These are phyloP conservation scores for Euproctis similis DNA, from an alignment of 2,888 invertebrate species.

Conservation along the genomic window DNA sequence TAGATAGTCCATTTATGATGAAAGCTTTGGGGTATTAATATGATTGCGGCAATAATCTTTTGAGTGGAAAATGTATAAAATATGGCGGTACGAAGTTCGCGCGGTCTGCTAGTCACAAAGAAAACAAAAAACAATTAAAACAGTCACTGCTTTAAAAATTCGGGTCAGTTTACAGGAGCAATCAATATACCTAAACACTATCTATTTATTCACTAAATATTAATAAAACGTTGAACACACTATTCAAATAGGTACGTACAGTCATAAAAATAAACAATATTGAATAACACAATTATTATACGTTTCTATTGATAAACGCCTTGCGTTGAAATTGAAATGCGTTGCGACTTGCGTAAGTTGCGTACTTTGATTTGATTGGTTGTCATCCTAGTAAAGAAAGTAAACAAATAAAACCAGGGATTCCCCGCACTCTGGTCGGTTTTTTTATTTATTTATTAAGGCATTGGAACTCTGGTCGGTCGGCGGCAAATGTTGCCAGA, in stretches of 20 bases:
- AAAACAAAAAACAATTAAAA: conserved; percentile 2
- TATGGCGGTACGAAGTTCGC: too few species aligned
- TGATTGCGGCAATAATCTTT: too few species aligned
- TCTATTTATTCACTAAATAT: conserved; percentile 1
- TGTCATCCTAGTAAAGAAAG: conserved; percentile 1
- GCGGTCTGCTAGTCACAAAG: conserved; percentile 1
- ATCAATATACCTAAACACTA: conserved; percentile 2
- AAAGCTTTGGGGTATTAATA: too few species aligned
- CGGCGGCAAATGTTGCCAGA: conserved; percentile 1
- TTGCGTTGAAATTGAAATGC: too few species aligned
- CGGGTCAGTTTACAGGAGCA: conserved; percentile 4
- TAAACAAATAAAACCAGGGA: conserved; percentile 1
- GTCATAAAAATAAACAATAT: conserved; percentile 1
- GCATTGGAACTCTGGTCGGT: too few species aligned
- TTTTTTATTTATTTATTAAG: too few species aligned
- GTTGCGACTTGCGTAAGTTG: too few species aligned
- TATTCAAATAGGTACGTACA: conserved; percentile 1
- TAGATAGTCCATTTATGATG: too few species aligned
- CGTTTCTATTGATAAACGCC: too few species aligned
- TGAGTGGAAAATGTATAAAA: too few species aligned
- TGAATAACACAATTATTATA: conserved; percentile 1
- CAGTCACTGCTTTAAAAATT: conserved; percentile 3
- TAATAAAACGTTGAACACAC: conserved; percentile 1
- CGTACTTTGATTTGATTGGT: conserved; percentile 1
- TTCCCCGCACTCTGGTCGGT: conserved; percentile 1